Evolutionary conservation across 2,113 vertebrate species (phyloP), one percentile per base, ranked within the genome.

Genomic region (Suncus etruscus): DNA sequence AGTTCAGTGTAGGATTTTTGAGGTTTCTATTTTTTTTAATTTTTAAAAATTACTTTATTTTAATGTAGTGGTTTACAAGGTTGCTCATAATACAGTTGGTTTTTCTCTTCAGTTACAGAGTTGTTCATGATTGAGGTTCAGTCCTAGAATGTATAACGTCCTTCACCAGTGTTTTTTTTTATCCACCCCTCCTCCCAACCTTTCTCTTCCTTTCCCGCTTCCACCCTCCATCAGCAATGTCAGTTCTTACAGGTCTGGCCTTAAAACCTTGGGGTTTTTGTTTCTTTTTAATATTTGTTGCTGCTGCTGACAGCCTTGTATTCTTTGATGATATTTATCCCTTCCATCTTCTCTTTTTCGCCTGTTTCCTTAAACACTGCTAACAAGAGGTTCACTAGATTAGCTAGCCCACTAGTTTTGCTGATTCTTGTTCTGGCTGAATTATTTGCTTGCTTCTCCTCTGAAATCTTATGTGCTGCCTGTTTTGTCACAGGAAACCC

Each of bases 301-400:
- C 29, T 51, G 78, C 87, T 93, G 22, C 83, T 85, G 31, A 31
- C 63, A 87, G 70, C 18, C 72, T 84, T 20, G 8, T 93, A 83
- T 87, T 79, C 83, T 61, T 90, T 72, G n/a, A 20, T 88, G 77
- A 90, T 27, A 11, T 93, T 94, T 91, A 29, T 83, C n/a, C 85
- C 51, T 87, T 73, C 77, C 61, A 14, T 73, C 48, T 91, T 39
- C 66, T 32, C 24, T 72, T 74, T 72, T 70, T 16, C 12, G 87
- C 39, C 27, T 73, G 29, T 83, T 93, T 72, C 61, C 65, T 87
- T 89, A 65, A 27, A 65, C 63, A 51, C 79, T 65, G 61, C 10
- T 39, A 32, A 63, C 7, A 25, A 27, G 48, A 58, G 68, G 54
- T n/a, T 83, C 48, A 45, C 45, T 83, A 48, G 50, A 83, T 12